These are phyloP conservation scores for Lasiurus cinereus DNA, from an alignment of 2,113 vertebrate species.

Conservation along the genomic window DNA sequence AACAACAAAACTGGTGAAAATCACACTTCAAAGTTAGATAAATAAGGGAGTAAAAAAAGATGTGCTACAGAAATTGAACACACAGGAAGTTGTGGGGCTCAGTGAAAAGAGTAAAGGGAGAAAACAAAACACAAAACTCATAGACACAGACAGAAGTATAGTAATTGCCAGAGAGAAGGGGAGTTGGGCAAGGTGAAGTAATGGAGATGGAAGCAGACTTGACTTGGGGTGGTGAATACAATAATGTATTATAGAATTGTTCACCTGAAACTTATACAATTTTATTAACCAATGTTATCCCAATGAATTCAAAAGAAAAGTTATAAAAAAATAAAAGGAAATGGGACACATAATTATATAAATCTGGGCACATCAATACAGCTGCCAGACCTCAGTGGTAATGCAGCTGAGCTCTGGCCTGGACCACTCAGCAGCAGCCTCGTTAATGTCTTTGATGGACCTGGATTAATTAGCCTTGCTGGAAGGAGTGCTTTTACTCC, in stretches of 20 bases:
- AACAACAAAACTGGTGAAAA: background rate
- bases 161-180: background rate
- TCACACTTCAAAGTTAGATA: conserved; percentile 1
- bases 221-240: background rate
- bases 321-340: background rate
- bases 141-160: background rate
- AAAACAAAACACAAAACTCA: background rate
- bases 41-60: background rate
- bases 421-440: background rate
- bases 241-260: background rate
- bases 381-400: background rate
- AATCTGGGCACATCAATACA: accelerated
- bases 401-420: background rate
- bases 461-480: conserved; percentile 2
- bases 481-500: background rate
- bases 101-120: background rate
- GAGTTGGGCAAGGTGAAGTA: background rate
- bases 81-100: background rate
- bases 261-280: background rate
- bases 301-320: background rate
- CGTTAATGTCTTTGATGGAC: background rate
- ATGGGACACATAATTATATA: background rate
- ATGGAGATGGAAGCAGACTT: background rate
- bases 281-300: background rate
- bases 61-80: background rate